Percentiles rank a stretch among this genome's conserved stretches.
phyloP scores from a whole-genome alignment of 2,797 vertebrate species.

The Arctocebus calabarensis region DNA sequence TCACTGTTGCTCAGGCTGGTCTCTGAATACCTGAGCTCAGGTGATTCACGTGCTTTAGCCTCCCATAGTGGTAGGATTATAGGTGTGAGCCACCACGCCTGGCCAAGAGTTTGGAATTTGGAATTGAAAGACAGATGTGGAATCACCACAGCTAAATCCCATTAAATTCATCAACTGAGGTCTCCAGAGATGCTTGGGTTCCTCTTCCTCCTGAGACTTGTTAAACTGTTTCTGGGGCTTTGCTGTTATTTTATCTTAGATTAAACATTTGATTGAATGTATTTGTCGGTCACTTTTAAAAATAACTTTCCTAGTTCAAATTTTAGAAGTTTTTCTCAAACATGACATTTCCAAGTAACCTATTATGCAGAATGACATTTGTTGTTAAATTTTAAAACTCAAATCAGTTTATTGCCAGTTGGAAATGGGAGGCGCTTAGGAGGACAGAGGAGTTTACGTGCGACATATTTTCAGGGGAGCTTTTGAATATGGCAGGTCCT shows the following conservation, averaged over 20 bases:
- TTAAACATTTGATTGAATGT: constrained; percentile 15
- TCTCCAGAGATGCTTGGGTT: not conserved
- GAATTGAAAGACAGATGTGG: not conserved
- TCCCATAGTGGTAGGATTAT: too few species aligned
- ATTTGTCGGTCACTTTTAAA: constrained; percentile 49
- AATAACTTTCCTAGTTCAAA: constrained; percentile 21
- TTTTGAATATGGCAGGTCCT: constrained; percentile 1
- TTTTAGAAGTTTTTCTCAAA: constrained; percentile 23
- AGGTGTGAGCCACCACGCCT: too few species aligned
- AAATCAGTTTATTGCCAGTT: not conserved
- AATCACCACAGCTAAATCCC: not conserved
- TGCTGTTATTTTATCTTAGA: constrained; percentile 22
- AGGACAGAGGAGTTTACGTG: not conserved
- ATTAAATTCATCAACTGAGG: not conserved
- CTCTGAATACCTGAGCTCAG: too few species aligned
- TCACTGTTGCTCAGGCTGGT: too few species aligned
- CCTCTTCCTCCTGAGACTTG: not conserved
- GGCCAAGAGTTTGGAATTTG: not conserved
- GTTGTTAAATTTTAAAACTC: constrained; percentile 39
- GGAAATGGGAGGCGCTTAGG: not conserved
- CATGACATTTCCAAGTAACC: constrained; percentile 26
- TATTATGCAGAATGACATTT: not conserved
- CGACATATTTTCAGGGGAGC: not conserved
- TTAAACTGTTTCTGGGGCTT: not conserved
- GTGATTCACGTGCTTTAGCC: too few species aligned